Base-by-base conservation (phyloP, 2,113 vertebrate genomes). In the Pluvialis apricaria region DNA sequence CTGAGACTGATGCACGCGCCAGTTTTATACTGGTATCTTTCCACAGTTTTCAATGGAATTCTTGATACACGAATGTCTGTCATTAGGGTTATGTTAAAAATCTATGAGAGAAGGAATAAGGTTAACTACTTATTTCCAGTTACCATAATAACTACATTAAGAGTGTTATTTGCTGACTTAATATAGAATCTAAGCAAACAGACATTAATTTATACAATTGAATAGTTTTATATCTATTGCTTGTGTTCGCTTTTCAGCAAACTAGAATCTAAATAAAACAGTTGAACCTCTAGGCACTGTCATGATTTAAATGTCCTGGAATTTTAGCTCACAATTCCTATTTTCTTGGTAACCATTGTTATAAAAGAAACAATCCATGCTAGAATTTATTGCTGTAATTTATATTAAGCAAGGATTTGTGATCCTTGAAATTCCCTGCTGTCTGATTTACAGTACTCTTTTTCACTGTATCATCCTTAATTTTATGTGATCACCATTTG, bases 401-500 rank as follows among this genome's bases (percentile, higher is more conserved):
- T 76, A 80, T 69, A 55, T 36, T 87, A 65, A 44, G 66, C 75
- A 55, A 86, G 69, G 44, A 45, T 68, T 61, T 81, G 38, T 87
- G 78, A 93, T 62, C 52, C 52, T 92, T 96, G 31, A 73, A 79
- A 93, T 70, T 82, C 61, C 82, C 94, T 88, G 91, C 52, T 47
- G 32, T 61, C 77, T 58, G 83, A 90, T 97, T 95, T 93, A 75
- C 72, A 94, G 55, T 76, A 75, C 8, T 79, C 57, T 86, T 93
- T 94, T 92, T 87, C 64, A 95, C 57, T 94, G 85, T 95, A 92
- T 91, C 76, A 5, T 71, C 45, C 44, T 61, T 88, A 82, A 62
- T 36, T 51, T 72, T 87, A 76, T 65, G 51, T 16, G 29, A 58
- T 62, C 60, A 24, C 45, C 32, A 20, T 95, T 92, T 94, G 82